Conservation (phyloP, 2,888 invertebrate genomes). For the Hyposoter dolosus region DNA sequence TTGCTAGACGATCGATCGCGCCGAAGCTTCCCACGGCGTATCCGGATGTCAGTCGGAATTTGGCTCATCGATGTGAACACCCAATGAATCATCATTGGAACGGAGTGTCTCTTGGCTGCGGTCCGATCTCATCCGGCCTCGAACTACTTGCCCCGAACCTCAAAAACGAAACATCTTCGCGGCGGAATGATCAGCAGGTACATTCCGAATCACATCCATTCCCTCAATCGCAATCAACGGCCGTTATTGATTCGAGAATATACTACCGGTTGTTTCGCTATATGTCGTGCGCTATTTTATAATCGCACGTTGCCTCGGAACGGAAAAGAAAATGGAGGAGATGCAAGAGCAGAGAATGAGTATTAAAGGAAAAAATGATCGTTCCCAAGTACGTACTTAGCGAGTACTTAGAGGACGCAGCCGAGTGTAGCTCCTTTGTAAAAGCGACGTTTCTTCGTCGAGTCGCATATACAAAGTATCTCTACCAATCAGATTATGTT, state of each 20-base stretch:
- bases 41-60: conserved; percentile 33
- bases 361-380: conserved; percentile 76
- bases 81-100: neutral
- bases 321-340: conserved; percentile 72
- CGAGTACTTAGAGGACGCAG: conserved; percentile 79
- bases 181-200: neutral
- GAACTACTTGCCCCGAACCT: conserved; percentile 3
- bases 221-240: neutral
- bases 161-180: neutral
- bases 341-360: conserved; percentile 57
- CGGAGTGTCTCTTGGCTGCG: conserved; percentile 31
- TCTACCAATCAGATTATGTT: conserved; percentile 57
- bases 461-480: conserved; percentile 22
- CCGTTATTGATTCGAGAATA: neutral
- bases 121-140: conserved; percentile 53
- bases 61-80: neutral
- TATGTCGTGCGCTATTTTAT: neutral
- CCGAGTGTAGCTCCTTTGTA: conserved; percentile 82
- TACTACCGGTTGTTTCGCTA: neutral
- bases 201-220: neutral
- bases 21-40: conserved; percentile 19
- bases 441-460: conserved; percentile 66
- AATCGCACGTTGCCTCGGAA: conserved; percentile 32
- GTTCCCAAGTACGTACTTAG: conserved; percentile 81
- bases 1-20: neutral